A percentile compares a stretch with the other conserved stretches of the same genome.
Conservation (phyloP, 2,113 vertebrate genomes). For the Beaufortia kweichowensis region DNA sequence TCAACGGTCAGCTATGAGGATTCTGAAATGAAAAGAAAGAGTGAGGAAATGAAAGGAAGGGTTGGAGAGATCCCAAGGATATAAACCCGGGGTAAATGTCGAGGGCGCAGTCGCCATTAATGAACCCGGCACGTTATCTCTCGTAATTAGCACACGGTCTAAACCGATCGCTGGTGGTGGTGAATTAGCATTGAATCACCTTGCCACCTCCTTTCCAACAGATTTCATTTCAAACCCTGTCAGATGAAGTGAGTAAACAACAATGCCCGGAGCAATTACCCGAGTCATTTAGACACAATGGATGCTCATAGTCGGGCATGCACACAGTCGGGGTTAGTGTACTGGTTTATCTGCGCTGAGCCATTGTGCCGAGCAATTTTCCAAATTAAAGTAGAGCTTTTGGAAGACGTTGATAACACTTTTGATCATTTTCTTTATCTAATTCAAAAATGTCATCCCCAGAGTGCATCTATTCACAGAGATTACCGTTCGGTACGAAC, state of each 20-base stretch:
- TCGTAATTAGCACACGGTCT: slow-evolving; percentile 49
- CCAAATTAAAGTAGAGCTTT: slow-evolving; percentile 1
- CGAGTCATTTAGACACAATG: slow-evolving; percentile 50
- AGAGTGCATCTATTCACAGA: background rate
- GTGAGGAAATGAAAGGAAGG: slow-evolving; percentile 31
- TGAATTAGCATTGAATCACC: slow-evolving; percentile 15
- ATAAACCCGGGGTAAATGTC: slow-evolving; percentile 76
- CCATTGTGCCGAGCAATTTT: slow-evolving; percentile 6
- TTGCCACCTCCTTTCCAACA: slow-evolving; percentile 7
- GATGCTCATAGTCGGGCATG: slow-evolving; percentile 53
- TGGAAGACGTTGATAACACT: background rate
- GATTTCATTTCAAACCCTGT: slow-evolving; percentile 19
- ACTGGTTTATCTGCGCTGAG: background rate
- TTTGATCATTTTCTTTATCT: background rate
- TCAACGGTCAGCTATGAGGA: slow-evolving; percentile 73
- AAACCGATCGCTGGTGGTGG: slow-evolving; percentile 27
- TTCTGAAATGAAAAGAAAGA: slow-evolving; percentile 54
- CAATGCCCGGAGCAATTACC: slow-evolving; percentile 47
- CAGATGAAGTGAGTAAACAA: slow-evolving; percentile 33
- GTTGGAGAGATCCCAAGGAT: slow-evolving; percentile 68
- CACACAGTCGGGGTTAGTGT: slow-evolving; percentile 1
- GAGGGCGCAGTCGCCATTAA: slow-evolving; percentile 61
- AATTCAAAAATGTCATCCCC: background rate
- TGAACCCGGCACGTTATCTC: slow-evolving; percentile 48
- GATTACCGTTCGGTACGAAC: background rate